phyloP scores from a whole-genome alignment of 1,140 invertebrate species.

The Drosophila simulans region DNA sequence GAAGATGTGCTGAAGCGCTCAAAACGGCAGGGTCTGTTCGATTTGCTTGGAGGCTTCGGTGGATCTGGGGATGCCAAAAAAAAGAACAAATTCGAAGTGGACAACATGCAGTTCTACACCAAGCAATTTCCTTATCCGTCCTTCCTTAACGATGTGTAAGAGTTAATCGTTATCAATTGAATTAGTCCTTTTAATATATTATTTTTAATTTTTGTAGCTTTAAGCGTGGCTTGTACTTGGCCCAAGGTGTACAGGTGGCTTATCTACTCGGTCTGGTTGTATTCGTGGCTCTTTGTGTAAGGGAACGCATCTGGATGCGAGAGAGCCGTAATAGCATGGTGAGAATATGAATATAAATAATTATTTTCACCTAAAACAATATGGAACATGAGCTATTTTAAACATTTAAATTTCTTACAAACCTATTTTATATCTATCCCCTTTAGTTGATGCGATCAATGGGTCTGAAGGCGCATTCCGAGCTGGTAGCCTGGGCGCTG shows the following conservation, averaged over 20 bases:
- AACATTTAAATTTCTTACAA: background rate
- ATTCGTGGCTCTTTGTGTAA: conserved; percentile 87
- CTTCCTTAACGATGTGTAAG: conserved; percentile 87
- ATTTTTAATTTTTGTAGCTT: conserved; percentile 84
- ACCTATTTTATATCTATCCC: too few species aligned
- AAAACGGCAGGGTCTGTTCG: conserved; percentile 68
- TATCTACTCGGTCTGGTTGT: conserved; percentile 88
- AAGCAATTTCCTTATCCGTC: conserved; percentile 89
- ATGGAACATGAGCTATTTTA: too few species aligned
- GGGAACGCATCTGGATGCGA: conserved; percentile 88
- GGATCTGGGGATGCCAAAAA: conserved; percentile 11
- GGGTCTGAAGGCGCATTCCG: conserved; percentile 87
- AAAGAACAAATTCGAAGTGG: conserved; percentile 53
- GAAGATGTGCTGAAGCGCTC: conserved; percentile 2
- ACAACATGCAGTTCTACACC: conserved; percentile 86
- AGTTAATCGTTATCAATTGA: conserved; percentile 23
- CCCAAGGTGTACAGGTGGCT: conserved; percentile 87
- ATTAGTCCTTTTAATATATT: background rate
- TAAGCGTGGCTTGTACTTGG: conserved; percentile 88
- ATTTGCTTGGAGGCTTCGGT: conserved; percentile 55
- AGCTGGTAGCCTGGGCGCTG: conserved; percentile 88
- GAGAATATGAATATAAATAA: conserved; percentile 2
- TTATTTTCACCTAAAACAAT: too few species aligned
- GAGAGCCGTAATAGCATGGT: conserved; percentile 89
- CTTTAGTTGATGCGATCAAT: conserved; percentile 88